Evolutionary conservation across 2,888 invertebrate species (phyloP), one percentile per base, ranked within the genome.

Genomic region (Poecilobothrus nobilitatus): DNA sequence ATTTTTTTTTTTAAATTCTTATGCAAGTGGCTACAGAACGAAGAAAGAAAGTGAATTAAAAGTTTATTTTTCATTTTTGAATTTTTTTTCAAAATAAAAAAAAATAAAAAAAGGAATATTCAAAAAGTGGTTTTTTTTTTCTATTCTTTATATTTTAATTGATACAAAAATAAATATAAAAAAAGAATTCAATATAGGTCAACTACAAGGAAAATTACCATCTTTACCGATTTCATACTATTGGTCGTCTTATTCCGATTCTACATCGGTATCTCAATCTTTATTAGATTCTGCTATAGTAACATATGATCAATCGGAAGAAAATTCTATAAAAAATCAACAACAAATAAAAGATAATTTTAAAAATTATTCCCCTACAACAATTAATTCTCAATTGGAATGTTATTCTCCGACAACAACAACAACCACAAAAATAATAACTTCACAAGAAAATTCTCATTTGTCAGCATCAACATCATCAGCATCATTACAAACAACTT

Each of bases 161-260:
- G 8, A 63, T 1, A 10, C 22, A 10, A 63, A 63, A 63, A 63
- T 22, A 22, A 37, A 65, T n/a, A 27, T 15, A 64, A 64, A 34
- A 64, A 27, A 27, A 27, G 27, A 44, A 65, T 67, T 34, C 70
- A 70, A 72, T 71, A 71, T 72, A 72, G 71, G 71, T 72, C 72
- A 71, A 68, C 62, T 68, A 67, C 22, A 67, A 70, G 68, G 67
- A 70, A 69, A 69, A 65, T 34, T 20, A 34, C 20, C 20, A 37
- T 5, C 65, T 37, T 65, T 37, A 18, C 21, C 63, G 22, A 15
- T n/a, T 7, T 18, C 27, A 6, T 15, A 6, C 1, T 4, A 12
- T 6, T 27, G 15, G 10, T 15, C 27, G 20, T 34, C 27, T 5
- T 64, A 6, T 18, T 65, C 37, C 6, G n/a, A 15, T 21, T 65